Conservation (phyloP, 2,888 invertebrate genomes). For the Ptychoptera albimana region DNA sequence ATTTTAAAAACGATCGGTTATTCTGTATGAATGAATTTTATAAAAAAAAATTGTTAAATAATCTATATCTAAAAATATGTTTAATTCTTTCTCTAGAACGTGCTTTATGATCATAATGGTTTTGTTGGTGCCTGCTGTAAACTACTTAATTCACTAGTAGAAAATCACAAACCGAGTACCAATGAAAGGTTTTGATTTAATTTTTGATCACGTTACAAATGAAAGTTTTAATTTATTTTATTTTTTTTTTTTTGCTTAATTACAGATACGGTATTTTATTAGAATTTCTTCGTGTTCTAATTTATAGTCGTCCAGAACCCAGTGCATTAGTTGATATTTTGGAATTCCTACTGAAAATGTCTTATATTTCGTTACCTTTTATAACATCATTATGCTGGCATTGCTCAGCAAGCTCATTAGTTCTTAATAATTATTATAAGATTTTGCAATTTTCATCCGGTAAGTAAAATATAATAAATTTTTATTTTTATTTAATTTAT, state of each 20-base stretch:
- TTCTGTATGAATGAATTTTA: slow-evolving; percentile 6
- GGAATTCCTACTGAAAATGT: slow-evolving; percentile 2
- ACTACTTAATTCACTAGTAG: too few species aligned
- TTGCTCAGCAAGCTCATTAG: slow-evolving; percentile 3
- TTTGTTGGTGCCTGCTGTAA: slow-evolving; percentile 5
- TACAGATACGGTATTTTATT: too few species aligned
- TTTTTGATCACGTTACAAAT: too few species aligned
- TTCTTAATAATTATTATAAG: slow-evolving; percentile 9
- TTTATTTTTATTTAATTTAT: too few species aligned
- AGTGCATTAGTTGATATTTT: slow-evolving; percentile 6
- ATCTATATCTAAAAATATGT: not conserved
- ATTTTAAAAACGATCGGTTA: slow-evolving; percentile 7
- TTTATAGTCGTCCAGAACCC: slow-evolving; percentile 6
- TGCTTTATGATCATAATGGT: slow-evolving; percentile 7
- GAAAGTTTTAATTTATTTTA: too few species aligned
- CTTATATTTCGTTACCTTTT: not conserved
- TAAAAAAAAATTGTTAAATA: not conserved
- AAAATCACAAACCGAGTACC: too few species aligned
- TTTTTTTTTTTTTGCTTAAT: too few species aligned
- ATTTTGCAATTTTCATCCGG: slow-evolving; percentile 9
- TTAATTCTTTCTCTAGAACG: slow-evolving; percentile 6
- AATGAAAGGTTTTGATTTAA: too few species aligned
- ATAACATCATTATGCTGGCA: slow-evolving; percentile 7
- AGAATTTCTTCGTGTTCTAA: not conserved
- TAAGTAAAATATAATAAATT: too few species aligned